A percentile compares a stretch with the other conserved stretches of the same genome.
phyloP scores from a whole-genome alignment of 2,113 vertebrate species.

The Nipponia nippon region DNA sequence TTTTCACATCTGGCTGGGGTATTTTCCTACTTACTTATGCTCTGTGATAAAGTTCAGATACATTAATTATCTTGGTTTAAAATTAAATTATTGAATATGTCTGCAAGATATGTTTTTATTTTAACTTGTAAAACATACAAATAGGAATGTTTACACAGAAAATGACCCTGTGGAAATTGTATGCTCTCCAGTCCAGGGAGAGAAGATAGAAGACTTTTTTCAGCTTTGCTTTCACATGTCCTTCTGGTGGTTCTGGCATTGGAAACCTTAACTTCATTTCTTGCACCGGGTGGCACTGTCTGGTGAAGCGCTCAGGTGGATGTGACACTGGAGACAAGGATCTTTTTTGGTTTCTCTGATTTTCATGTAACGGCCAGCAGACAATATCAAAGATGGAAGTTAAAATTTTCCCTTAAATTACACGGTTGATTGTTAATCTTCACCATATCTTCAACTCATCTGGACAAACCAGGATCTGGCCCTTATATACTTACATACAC shows the following conservation, averaged over 20 bases:
- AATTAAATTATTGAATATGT: neutral
- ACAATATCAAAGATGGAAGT: neutral
- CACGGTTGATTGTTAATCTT: neutral
- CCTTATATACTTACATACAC: neutral
- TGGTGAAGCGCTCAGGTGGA: neutral
- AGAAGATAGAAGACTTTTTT: neutral
- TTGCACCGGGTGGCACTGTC: neutral
- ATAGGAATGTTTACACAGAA: neutral
- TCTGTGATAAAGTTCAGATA: neutral
- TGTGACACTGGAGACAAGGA: neutral
- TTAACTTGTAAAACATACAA: neutral
- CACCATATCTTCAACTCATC: neutral
- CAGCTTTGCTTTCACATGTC: neutral
- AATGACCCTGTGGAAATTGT: neutral
- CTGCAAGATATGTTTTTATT: neutral
- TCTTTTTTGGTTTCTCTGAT: neutral
- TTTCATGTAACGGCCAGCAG: neutral
- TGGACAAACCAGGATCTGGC: neutral
- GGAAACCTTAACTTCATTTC: neutral
- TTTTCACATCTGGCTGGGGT: neutral
- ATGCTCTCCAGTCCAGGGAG: neutral
- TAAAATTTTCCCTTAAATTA: neutral
- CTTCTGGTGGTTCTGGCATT: neutral
- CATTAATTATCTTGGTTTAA: neutral
- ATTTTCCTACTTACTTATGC: neutral